These are phyloP conservation scores for Rhabdomys pumilio DNA, from an alignment of 2,797 vertebrate species.

Conservation along the genomic window DNA sequence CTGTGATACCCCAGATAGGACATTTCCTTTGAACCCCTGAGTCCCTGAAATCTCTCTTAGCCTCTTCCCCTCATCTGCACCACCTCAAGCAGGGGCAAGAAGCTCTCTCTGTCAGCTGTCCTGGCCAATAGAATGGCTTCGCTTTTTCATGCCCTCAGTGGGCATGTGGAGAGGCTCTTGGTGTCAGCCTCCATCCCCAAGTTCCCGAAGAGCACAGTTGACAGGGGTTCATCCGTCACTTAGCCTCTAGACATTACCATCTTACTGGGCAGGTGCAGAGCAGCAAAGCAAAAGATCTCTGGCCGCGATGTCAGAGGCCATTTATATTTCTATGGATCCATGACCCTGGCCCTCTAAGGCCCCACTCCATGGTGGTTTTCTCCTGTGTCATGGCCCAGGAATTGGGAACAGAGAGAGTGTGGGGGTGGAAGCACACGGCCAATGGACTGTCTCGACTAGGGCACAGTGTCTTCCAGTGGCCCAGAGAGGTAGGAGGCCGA, in stretches of 20 bases:
- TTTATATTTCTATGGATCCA: constrained; percentile 51
- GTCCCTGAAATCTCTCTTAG: not conserved
- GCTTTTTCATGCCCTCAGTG: not conserved
- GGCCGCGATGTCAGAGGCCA: not conserved
- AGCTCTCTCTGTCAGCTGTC: not conserved
- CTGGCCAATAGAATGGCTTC: not conserved
- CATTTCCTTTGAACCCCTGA: not conserved
- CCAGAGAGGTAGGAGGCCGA: constrained; percentile 5
- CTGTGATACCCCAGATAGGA: not conserved
- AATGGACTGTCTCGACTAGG: not conserved
- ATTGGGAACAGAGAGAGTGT: constrained; percentile 27
- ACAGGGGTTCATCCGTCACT: not conserved
- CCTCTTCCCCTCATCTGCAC: not conserved
- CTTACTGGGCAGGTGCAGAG: constrained; percentile 14
- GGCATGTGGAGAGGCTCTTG: not conserved
- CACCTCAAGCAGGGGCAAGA: not conserved
- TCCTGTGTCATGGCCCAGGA: not conserved
- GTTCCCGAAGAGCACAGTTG: not conserved
- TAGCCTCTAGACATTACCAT: constrained; percentile 64
- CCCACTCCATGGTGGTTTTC: not conserved
- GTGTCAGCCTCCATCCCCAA: constrained; percentile 7
- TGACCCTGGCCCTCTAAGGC: not conserved
- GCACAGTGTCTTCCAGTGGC: constrained; percentile 41
- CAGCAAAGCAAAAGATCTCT: not conserved
- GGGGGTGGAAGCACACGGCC: constrained; percentile 57